Base-by-base conservation (phyloP, 2,888 invertebrate genomes). In the Eupithecia exiguata region DNA sequence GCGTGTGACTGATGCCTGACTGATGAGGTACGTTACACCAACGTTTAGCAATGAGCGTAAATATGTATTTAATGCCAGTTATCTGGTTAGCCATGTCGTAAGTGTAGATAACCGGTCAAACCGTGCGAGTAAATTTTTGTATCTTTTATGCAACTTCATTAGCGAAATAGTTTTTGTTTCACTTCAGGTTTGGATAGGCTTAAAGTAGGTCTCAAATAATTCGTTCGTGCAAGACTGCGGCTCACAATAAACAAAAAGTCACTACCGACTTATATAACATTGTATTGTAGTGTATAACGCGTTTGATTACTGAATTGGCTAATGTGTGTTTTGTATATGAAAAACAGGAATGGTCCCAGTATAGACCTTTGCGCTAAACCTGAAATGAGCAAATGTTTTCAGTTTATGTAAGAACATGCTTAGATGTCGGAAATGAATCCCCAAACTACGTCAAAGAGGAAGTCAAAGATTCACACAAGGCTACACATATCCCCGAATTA, bases 31-130 rank as follows among this genome's bases (percentile, higher is more conserved):
- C 61, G 40, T 36, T 16, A 62, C 77, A 61, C 67, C 38, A 70
- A 46, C 43, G 69, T 77, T 76, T 71, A 70, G 76, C 69, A 75
- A 76, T 66, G 67, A 63, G 61, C 36, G 72, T 69, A 74, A 73
- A 75, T 77, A 74, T 69, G 69, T 76, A 75, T 74, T 74, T 74
- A 74, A 78, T 77, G 69, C 72, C 75, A 78, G 72, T 75, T 79
- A 77, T 79, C 78, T 78, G 71, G 69, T 68, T 43, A 65, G 6
- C 49, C 30, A 79, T 81, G 70, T 75, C 58, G 75, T 72, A 75
- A 75, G 72, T 63, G 74, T 68, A 68, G 75, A 63, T 72, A 75
- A 70, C 72, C 68, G 62, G 72, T 68, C 40, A 58, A 75, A 70
- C 46, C 58, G 65, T 70, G 72, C 68, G 68, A 72, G 72, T 70